Evolutionary conservation across 2,797 vertebrate species (phyloP), one percentile per base, ranked within the genome.

Genomic region (Serranus cabrilla): DNA sequence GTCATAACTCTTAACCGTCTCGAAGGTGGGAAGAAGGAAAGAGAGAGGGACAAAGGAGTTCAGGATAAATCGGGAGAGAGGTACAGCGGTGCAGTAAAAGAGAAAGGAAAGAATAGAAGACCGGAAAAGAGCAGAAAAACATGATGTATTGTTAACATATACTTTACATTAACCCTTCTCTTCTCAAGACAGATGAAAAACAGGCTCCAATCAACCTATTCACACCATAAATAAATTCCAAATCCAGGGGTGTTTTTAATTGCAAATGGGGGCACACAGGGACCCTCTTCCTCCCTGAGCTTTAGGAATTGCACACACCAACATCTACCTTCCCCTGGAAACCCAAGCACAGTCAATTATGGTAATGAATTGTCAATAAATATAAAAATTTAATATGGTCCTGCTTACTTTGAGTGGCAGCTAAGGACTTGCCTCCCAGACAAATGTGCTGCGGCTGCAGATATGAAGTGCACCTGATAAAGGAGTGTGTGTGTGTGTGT

Each of bases 361-460:
- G 97, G 96, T 98, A 99, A 99, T 99, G 97, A 99, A 97, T 97
- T 98, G 97, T 99, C 97, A 99, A 99, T 99, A 99, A 98, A 97
- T 98, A 99, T 99, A 97, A 99, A 99, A 99, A 96, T 97, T 97
- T 98, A 96, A 99, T 99, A 97, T 92, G 95, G 95, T 89, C 93
- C 94, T 96, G 95, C 95, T 97, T 95, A 93, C 94, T 92, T 93
- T 97, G 98, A 99, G 95, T 97, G 97, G 97, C 97, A 97, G 97
- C 95, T 96, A 95, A 97, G 96, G 96, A 95, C 96, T 96, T 96
- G 96, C 96, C 96, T 98, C 95, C 95, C 94, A 97, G 96, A 97
- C 95, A 98, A 97, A 98, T 97, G 89, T 98, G 97, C 97, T 97
- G 96, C 85, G 91, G 93, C 95, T 96, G 97, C 97, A 97, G 94